Conservation (phyloP, 2,797 vertebrate genomes). For the Spheniscus humboldti region DNA sequence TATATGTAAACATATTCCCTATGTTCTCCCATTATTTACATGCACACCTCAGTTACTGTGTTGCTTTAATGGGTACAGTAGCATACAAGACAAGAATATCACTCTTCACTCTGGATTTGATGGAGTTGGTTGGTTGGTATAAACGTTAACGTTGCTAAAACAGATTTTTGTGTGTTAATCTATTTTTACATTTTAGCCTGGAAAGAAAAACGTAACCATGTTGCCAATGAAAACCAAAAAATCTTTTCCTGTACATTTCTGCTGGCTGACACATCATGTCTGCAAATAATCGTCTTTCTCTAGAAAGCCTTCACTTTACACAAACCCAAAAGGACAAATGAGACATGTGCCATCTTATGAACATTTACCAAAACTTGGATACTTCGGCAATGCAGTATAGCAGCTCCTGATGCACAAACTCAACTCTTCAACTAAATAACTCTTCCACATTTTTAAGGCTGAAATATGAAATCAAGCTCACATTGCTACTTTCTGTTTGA, state of each 20-base stretch:
- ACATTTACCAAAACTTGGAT: neutral
- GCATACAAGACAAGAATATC: neutral
- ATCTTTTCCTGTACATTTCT: conserved; percentile 51
- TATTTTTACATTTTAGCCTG: conserved; percentile 52
- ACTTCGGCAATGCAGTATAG: neutral
- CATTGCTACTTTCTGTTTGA: neutral
- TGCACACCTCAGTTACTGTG: neutral
- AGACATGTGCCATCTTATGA: neutral
- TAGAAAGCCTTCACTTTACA: conserved; percentile 13
- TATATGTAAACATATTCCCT: neutral
- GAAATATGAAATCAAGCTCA: neutral
- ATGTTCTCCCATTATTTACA: neutral
- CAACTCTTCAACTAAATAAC: neutral
- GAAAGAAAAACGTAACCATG: conserved; percentile 9
- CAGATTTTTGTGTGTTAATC: neutral
- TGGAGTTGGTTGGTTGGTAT: neutral
- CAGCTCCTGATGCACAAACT: neutral
- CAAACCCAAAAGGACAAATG: neutral
- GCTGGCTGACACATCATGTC: conserved; percentile 47
- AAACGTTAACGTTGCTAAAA: neutral
- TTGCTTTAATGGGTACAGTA: neutral
- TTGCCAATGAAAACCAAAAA: conserved; percentile 58
- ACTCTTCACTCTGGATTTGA: neutral
- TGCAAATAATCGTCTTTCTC: conserved; percentile 33
- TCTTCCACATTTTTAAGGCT: neutral